phyloP scores from a whole-genome alignment of 2,113 vertebrate genomes.

The Antechinus flavipes region DNA sequence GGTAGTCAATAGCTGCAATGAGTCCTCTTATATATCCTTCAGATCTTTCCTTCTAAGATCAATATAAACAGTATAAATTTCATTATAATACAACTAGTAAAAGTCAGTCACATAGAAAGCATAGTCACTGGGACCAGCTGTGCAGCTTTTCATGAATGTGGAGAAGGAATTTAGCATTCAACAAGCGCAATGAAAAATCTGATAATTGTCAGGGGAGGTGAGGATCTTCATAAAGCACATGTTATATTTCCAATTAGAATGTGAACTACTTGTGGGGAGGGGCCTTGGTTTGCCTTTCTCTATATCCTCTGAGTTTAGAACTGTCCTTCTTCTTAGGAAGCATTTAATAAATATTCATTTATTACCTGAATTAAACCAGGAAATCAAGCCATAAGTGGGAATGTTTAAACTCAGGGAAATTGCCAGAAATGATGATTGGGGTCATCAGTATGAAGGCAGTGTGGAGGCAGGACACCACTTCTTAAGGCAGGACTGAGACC shows the following conservation, averaged over 20 bases:
- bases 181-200: neutral
- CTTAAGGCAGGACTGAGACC: neutral
- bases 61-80: neutral
- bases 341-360: neutral
- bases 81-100: neutral
- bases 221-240: neutral
- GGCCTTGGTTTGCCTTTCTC: neutral
- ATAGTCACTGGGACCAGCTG: neutral
- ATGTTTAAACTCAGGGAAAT: neutral
- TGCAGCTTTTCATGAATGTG: neutral
- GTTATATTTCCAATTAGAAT: neutral
- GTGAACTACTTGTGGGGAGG: neutral
- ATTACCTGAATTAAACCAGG: neutral
- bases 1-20: neutral
- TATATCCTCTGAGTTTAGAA: neutral
- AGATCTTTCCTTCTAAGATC: neutral
- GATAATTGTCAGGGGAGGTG: neutral
- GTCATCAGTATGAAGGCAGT: neutral
- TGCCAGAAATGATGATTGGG: neutral
- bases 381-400: neutral
- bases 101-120: neutral
- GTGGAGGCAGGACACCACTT: neutral
- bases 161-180: neutral
- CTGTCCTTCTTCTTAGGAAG: neutral
- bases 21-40: neutral